Evolutionary conservation across 2,113 vertebrate species (phyloP), one percentile per base, ranked within the genome.

Genomic region (Pterocles burchelli): DNA sequence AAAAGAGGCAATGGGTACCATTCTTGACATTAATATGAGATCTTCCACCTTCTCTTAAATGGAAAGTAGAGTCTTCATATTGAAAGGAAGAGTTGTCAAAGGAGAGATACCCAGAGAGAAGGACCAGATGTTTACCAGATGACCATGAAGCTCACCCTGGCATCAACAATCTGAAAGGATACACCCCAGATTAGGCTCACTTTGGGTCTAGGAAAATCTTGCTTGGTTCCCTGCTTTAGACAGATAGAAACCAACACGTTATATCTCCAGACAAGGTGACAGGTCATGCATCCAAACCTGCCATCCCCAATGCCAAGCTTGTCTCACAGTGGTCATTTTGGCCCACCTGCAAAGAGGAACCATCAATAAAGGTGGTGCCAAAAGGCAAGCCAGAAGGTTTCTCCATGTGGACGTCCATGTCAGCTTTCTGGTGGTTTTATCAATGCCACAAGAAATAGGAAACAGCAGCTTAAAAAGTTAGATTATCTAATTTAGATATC

Each of bases 331-430:
- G 22, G 18, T 48, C 38, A 22, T 55, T 59, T 55, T 43, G 41
- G 41, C 41, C 41, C 41, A 41, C 41, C 41, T 41, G 41, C 41
- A 41, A 41, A 41, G 41, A 41, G 41, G 41, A 4, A 72, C 9
- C 54, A 61, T 2, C 26, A 20, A 7, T 28, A 31, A 20, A 74
- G 84, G 28, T 1, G 0, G 28, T 41, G 18, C 9, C 8, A 49
- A 62, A 62, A 81, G 6, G 13, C 63, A 93, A 59, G 25, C 5
- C 8, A 33, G 51, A 75, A 13, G 28, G 9, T 10, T 9, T 43
- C 34, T 25, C 20, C 24, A 17, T 1, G 0, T 3, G 48, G 31
- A 85, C 74, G 25, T 9, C 29, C 29, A 25, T 33, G 9, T 1
- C 20, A 2, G 43, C n/a, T 7, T 20, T 13, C 43, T 59, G 28